Base-by-base conservation (phyloP, 2,888 invertebrate genomes). In the Acronicta alni region DNA sequence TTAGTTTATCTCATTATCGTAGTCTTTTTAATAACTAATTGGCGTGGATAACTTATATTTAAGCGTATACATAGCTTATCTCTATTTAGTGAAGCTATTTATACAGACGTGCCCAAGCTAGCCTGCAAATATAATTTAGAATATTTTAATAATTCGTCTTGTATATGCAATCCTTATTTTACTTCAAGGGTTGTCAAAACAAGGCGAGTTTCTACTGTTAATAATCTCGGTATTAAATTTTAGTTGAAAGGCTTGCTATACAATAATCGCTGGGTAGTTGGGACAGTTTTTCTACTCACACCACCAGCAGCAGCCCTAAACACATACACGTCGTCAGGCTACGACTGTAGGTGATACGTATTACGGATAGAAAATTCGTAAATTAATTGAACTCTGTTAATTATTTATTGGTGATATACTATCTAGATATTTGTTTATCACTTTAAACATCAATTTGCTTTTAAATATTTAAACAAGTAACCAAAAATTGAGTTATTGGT, bases 21-120 rank as follows among this genome's bases (percentile, higher is more conserved):
- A n/a, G n/a, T n/a, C n/a, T n/a, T 49, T 39, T 57, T 47, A 51
- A 56, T 52, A 72, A 72, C 59, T 37, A 56, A 71, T 63, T 55
- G 57, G 56, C 59, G 43, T 49, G 55, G 49, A 43, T 41, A 64
- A 71, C 60, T 67, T 70, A 69, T 57, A 39, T 8, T 66, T 67
- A 68, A 66, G 75, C 74, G 67, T 77, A 77, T 74, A 75, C 66
- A 76, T 62, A 77, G 77, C 75, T 61, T 43, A 41, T 65, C 57
- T 55, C 61, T 67, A 64, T 59, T 23, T 48, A 39, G 65, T 66
- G 55, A 67, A 71, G 41, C 57, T 42, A 41, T 54, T 30, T 46
- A 18, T 32, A 15, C 16, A 71, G 62, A 65, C 46, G 67, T 77
- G 71, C 62, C 72, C 61, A 59, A 74, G 56, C 47, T 54, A 58